These are phyloP conservation scores for Knipowitschia caucasica DNA, from an alignment of 2,797 vertebrate genomes.

Conservation along the genomic window DNA sequence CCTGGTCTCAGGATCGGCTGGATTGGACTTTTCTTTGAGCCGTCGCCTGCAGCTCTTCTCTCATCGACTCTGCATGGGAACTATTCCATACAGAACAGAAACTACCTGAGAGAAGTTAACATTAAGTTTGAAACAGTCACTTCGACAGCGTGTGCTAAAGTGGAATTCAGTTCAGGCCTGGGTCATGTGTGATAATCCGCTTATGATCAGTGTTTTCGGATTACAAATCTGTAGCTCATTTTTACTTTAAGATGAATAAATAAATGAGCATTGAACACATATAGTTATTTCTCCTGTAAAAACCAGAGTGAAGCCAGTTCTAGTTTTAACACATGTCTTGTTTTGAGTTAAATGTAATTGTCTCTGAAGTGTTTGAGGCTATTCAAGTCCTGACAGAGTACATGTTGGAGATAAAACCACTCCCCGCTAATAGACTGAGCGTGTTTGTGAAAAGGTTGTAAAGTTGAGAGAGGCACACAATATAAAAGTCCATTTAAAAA, in stretches of 20 bases:
- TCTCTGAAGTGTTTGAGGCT: conserved; percentile 1
- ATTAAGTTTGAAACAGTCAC: background rate
- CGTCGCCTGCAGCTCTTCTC: conserved; percentile 30
- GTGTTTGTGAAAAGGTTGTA: conserved; percentile 1
- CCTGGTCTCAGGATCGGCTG: conserved; percentile 28
- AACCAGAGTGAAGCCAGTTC: too few relatives aligned
- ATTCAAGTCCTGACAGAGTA: background rate
- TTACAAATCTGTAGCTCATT: too few relatives aligned
- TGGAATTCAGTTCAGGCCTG: background rate
- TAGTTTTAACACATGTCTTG: background rate
- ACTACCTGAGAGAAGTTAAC: conserved; percentile 12
- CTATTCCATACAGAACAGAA: conserved; percentile 14
- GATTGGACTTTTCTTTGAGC: conserved; percentile 13
- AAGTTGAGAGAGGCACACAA: conserved; percentile 5
- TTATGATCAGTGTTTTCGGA: background rate
- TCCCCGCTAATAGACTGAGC: background rate
- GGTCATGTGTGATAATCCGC: background rate
- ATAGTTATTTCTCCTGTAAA: too few relatives aligned
- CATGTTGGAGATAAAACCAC: conserved; percentile 6
- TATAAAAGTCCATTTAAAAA: conserved; percentile 2
- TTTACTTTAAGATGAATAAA: too few relatives aligned
- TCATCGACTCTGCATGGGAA: conserved; percentile 10
- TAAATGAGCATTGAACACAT: too few relatives aligned
- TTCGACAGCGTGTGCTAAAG: background rate
- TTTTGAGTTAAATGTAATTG: background rate